Conservation (phyloP, 2,113 vertebrate species). For the Aix galericulata region DNA sequence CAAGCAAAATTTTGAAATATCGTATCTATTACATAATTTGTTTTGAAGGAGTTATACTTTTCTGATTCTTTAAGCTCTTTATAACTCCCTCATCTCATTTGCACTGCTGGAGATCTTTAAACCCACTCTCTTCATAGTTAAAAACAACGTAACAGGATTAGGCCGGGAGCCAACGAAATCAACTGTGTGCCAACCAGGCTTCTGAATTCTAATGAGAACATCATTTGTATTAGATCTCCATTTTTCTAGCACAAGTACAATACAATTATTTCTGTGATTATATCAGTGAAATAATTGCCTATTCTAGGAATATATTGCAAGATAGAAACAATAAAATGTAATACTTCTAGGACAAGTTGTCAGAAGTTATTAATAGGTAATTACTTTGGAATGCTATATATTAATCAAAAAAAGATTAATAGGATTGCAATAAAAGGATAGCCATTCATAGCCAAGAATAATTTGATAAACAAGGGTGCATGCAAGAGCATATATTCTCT, state of each 20-base stretch:
- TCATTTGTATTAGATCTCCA: conserved; percentile 38
- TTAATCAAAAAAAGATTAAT: neutral
- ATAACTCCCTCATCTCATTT: conserved; percentile 55
- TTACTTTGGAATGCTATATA: neutral
- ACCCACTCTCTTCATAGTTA: conserved; percentile 55
- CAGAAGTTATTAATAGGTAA: neutral
- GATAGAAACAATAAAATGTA: conserved; percentile 19
- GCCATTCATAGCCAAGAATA: neutral
- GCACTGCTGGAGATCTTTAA: conserved; percentile 60
- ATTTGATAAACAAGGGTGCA: neutral
- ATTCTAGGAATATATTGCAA: conserved; percentile 19
- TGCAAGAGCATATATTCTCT: neutral
- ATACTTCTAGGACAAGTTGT: neutral
- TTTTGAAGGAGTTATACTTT: neutral
- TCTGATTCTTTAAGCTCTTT: conserved; percentile 58
- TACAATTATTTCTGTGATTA: conserved; percentile 29
- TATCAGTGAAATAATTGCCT: conserved; percentile 31
- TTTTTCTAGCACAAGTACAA: conserved; percentile 30
- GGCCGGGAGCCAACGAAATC: conserved; percentile 57
- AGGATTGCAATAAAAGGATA: neutral
- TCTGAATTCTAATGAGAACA: conserved; percentile 59
- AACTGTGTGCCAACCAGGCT: conserved; percentile 27
- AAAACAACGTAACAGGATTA: conserved; percentile 74
- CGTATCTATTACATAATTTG: neutral
- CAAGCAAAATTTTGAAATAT: neutral